Evolutionary conservation across 2,113 vertebrate species (phyloP).

Genomic region (Triplophysa siluroides): DNA sequence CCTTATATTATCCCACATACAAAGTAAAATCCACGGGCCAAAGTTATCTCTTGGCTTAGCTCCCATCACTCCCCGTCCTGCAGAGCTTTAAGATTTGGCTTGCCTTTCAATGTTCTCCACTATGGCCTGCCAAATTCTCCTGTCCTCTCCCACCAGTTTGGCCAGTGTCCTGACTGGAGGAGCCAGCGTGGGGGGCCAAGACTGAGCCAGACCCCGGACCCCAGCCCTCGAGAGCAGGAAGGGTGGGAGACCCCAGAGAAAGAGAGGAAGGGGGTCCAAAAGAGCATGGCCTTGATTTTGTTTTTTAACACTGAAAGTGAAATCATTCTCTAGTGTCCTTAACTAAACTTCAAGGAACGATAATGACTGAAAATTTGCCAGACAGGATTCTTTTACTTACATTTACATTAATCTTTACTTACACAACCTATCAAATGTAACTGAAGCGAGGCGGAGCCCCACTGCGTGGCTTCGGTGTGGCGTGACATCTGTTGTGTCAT

Average conservation of each 20-base stretch:
- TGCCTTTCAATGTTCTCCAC: slow-evolving; percentile 35
- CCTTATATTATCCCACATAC: slow-evolving; percentile 8
- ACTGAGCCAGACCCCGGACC: slow-evolving; percentile 45
- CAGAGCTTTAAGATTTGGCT: slow-evolving; percentile 27
- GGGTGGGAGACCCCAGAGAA: slow-evolving; percentile 37
- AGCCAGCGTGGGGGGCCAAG: slow-evolving; percentile 48
- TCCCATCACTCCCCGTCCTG: slow-evolving; percentile 32
- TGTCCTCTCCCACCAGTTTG: slow-evolving; percentile 49
- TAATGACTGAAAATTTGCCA: not conserved
- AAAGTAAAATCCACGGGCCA: slow-evolving; percentile 18
- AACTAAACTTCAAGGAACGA: not conserved
- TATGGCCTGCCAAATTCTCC: slow-evolving; percentile 31
- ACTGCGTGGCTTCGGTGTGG: not conserved
- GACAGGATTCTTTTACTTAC: not conserved
- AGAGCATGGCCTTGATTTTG: not conserved
- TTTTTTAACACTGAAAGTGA: no score
- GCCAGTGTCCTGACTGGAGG: slow-evolving; percentile 45
- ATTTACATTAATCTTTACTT: not conserved
- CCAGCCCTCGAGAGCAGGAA: slow-evolving; percentile 43
- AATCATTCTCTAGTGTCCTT: no score
- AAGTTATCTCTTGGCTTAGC: slow-evolving; percentile 27
- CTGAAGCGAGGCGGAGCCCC: not conserved
- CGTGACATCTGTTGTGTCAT: slow-evolving; percentile 27
- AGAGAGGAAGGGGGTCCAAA: slow-evolving; percentile 33
- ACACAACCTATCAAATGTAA: not conserved